Conservation (phyloP, 2,797 vertebrate species). For the Pristis pectinata region DNA sequence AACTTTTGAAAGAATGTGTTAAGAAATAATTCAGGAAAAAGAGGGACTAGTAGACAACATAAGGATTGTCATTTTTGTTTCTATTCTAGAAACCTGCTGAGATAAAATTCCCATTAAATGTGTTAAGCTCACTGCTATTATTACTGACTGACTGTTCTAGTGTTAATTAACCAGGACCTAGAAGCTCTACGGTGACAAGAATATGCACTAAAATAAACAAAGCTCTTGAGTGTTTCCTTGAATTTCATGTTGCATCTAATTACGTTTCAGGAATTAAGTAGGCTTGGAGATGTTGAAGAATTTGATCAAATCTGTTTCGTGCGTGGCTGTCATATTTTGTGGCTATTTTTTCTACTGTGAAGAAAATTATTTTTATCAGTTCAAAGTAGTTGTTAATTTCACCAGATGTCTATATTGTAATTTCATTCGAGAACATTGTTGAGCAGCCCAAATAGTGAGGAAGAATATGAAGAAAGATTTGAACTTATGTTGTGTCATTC, state of each 20-base stretch:
- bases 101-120: slow-evolving; percentile 52
- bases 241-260: slow-evolving; percentile 57
- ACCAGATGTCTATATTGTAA: slow-evolving; percentile 14
- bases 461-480: background rate
- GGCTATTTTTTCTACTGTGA: slow-evolving; percentile 15
- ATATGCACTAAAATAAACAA: slow-evolving; percentile 59
- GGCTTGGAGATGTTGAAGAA: slow-evolving; percentile 38
- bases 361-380: slow-evolving; percentile 32
- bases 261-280: slow-evolving; percentile 66
- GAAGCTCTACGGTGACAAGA: slow-evolving; percentile 58
- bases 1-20: background rate
- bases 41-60: background rate
- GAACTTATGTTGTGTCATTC: background rate
- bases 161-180: slow-evolving; percentile 68
- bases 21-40: background rate
- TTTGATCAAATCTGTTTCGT: background rate
- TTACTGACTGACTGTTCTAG: slow-evolving; percentile 60
- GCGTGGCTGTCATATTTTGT: background rate
- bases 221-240: slow-evolving; percentile 55
- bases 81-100: background rate
- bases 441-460: background rate
- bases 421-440: background rate
- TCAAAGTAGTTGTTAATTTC: slow-evolving; percentile 25
- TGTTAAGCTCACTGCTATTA: slow-evolving; percentile 64
- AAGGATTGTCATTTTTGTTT: background rate